Evolutionary conservation across 2,888 invertebrate genomes (phyloP), one percentile per base, ranked within the genome.

Genomic region (Tipula confusa): DNA sequence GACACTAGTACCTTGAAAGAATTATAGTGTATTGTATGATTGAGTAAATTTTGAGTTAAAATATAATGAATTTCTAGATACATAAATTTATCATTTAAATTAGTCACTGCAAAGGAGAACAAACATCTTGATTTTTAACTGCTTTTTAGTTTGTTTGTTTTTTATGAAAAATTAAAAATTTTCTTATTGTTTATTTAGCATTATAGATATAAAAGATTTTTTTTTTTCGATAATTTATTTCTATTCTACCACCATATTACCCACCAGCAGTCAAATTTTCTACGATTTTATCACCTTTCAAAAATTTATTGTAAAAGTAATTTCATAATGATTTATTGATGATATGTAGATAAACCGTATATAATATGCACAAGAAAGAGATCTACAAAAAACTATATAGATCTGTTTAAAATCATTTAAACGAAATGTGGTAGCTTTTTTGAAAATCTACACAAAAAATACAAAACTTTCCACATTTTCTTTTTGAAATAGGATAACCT

Each of bases 401-500:
- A 24, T 64, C 7, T 64, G 64, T 64, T 64, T 64, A 18, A 64
- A 64, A 64, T 64, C 64, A 24, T 18, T 64, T 64, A 7, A 64
- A 64, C 24, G 2, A 64, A 64, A 64, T 64, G 24, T 64, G 64
- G 64, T 64, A 64, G 64, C 64, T 64, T 9, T 18, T 9, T 64
- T n/a, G 64, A 9, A 64, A 18, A 24, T 38, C 2, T 9, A 9
- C 24, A 64, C 2, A 48, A 24, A 48, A 38, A 38, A 64, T n/a
- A n/a, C n/a, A 24, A 64, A 64, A 64, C 24, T 64, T 64, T 43
- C 36, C 15, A 43, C 43, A 24, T 24, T 64, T 64, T 64, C 64
- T 24, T 64, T 64, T 64, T 64, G 64, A 64, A 64, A 64, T 64
- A 64, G 64, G 24, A 64, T 64, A 64, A 64, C 64, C 64, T 64